A percentile compares a stretch with the other conserved stretches of the same genome.
Evolutionary conservation across 2,113 vertebrate genomes (phyloP).

Genomic region (Xiphophorus hellerii): DNA sequence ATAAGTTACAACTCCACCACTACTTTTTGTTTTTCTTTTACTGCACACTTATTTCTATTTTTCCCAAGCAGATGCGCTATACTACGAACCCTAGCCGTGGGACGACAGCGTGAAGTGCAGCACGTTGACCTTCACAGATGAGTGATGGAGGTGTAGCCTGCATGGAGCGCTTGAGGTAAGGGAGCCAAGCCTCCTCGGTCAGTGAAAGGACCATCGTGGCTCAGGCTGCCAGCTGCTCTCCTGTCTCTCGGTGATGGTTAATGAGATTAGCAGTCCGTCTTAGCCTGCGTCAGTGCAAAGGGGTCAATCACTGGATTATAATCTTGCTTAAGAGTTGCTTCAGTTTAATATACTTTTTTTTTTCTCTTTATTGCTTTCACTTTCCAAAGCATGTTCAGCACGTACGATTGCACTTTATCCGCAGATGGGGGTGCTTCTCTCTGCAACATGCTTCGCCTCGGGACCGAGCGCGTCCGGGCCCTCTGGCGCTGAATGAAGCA

Average conservation of each 20-base stretch:
- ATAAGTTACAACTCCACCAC: not conserved
- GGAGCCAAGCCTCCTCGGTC: constrained; percentile 35
- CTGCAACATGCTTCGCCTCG: constrained; percentile 24
- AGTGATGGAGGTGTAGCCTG: constrained; percentile 13
- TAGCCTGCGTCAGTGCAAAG: constrained; percentile 73
- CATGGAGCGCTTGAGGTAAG: constrained; percentile 22
- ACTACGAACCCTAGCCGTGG: not conserved
- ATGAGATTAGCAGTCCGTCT: constrained; percentile 77
- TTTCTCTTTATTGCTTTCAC: constrained; percentile 13
- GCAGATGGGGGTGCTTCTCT: constrained; percentile 1
- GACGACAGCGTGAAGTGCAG: not conserved
- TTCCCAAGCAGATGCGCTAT: not conserved
- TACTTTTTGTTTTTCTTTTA: not conserved
- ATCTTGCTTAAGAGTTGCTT: constrained; percentile 63
- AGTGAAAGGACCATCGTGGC: constrained; percentile 54
- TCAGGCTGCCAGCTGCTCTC: constrained; percentile 63
- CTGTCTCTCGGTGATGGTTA: constrained; percentile 65
- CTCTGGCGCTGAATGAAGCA: constrained; percentile 61
- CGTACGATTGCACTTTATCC: not conserved
- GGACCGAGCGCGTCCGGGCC: constrained; percentile 34
- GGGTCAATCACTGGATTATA: constrained; percentile 81
- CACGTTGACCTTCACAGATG: constrained; percentile 10
- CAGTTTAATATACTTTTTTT: constrained; percentile 50
- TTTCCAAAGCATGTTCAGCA: constrained; percentile 33
- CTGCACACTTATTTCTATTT: not conserved